Percentiles rank a stretch among this genome's conserved stretches.
Conservation (phyloP, 2,888 invertebrate species). For the Drosophila borealis region DNA sequence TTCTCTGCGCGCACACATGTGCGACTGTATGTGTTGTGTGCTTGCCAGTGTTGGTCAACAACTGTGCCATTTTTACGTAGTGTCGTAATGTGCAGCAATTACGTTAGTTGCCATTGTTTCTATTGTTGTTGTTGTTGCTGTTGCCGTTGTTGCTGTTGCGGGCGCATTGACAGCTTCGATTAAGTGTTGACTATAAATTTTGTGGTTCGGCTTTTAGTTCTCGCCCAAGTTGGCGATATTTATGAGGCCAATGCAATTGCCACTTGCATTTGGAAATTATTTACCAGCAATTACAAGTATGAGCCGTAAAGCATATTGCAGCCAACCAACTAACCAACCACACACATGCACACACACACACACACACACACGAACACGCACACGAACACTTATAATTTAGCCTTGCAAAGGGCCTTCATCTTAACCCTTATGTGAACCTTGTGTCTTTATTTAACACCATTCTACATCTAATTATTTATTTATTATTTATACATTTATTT, state of each 20-base stretch:
- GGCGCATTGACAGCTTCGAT: conserved; percentile 81
- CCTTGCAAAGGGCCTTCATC: too few species aligned
- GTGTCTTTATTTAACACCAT: background rate
- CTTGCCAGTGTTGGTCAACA: conserved; percentile 29
- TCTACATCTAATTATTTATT: too few species aligned
- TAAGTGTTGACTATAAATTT: conserved; percentile 83
- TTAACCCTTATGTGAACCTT: conserved; percentile 14
- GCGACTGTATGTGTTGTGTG: conserved; percentile 6
- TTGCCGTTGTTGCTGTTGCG: conserved; percentile 31
- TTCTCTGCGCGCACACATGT: conserved; percentile 33
- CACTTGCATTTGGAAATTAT: conserved; percentile 60
- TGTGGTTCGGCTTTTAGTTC: conserved; percentile 35
- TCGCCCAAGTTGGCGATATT: conserved; percentile 55
- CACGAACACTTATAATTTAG: background rate
- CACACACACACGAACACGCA: background rate
- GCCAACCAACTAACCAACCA: background rate
- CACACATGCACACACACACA: background rate
- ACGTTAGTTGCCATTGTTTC: conserved; percentile 42
- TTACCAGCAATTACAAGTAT: conserved; percentile 59
- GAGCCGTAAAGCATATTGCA: conserved; percentile 16
- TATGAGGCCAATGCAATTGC: conserved; percentile 58
- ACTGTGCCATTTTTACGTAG: conserved; percentile 62
- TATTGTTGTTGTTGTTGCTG: conserved; percentile 15
- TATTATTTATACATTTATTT: background rate
- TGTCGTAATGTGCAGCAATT: conserved; percentile 66